Evolutionary conservation across 2,113 vertebrate species (phyloP).

Genomic region (Scophthalmus maximus): DNA sequence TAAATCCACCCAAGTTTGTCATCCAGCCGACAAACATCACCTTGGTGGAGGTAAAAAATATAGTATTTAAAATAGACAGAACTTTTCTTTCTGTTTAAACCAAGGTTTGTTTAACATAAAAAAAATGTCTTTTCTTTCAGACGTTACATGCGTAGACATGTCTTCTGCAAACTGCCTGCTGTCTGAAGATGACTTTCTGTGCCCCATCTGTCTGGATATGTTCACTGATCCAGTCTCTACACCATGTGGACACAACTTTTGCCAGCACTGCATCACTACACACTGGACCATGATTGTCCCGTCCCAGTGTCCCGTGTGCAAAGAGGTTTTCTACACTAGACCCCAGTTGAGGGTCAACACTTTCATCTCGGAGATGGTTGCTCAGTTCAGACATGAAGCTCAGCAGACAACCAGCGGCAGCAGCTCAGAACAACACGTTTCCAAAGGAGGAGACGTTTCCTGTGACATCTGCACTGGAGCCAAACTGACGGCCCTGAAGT

Average conservation of each 20-base stretch:
- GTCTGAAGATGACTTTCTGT: neutral
- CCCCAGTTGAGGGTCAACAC: neutral
- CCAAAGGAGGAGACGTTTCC: conserved; percentile 8
- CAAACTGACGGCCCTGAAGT: conserved; percentile 32
- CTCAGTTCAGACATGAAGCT: conserved; percentile 5
- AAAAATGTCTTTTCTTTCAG: too few relatives aligned
- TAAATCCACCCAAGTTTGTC: too few relatives aligned
- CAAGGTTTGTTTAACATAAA: too few relatives aligned
- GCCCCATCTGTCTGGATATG: conserved; percentile 5
- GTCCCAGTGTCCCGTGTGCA: neutral
- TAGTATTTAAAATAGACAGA: too few relatives aligned
- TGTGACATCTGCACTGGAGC: conserved; percentile 14
- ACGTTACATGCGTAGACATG: too few relatives aligned
- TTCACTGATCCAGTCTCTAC: neutral
- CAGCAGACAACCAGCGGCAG: neutral
- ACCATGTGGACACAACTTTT: conserved; percentile 23
- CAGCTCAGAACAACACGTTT: neutral
- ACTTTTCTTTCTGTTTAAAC: too few relatives aligned
- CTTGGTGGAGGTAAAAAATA: too few relatives aligned
- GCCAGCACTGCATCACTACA: conserved; percentile 16
- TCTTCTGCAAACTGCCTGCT: neutral
- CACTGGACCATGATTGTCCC: neutral
- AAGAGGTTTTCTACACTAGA: neutral
- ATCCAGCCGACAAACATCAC: too few relatives aligned
- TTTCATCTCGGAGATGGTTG: neutral